phyloP scores from a whole-genome alignment of 2,888 invertebrate genomes.

The Arrhopalites spinosus region DNA sequence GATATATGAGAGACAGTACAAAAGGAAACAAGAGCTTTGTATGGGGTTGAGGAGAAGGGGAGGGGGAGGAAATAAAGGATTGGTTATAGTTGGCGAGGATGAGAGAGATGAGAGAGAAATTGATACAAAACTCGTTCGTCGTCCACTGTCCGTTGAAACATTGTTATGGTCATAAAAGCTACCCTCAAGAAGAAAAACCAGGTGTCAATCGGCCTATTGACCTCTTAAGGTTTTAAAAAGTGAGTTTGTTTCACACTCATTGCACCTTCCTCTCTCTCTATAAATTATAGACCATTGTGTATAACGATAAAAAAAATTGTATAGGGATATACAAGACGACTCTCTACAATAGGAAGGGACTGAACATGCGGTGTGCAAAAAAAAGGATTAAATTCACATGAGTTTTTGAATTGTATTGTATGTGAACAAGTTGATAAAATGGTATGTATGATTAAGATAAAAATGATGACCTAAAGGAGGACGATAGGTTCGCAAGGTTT shows the following conservation, averaged over 20 bases:
- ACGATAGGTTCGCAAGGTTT: constrained; percentile 1
- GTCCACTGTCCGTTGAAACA: not conserved
- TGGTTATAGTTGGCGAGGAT: not conserved
- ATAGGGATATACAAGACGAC: not conserved
- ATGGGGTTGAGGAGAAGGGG: no score
- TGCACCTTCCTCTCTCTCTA: not conserved
- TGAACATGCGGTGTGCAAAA: no score
- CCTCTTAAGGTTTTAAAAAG: constrained; percentile 46
- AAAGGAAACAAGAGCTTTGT: no score
- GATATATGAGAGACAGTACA: no score
- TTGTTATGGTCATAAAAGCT: not conserved
- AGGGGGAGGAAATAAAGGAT: no score
- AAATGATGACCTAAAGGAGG: not conserved
- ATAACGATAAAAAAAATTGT: not conserved
- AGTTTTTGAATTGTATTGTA: no score
- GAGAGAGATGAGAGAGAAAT: not conserved
- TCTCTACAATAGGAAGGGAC: no score
- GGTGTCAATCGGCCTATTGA: constrained; percentile 53
- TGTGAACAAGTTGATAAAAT: no score
- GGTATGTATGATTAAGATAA: no score
- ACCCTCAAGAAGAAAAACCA: constrained; percentile 32
- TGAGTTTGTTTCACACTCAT: constrained; percentile 35
- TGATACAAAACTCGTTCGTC: not conserved
- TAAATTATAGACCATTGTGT: not conserved
- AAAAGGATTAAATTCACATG: no score